phyloP scores from a whole-genome alignment of 2,888 invertebrate species.

The Hydropsyche betteni region DNA sequence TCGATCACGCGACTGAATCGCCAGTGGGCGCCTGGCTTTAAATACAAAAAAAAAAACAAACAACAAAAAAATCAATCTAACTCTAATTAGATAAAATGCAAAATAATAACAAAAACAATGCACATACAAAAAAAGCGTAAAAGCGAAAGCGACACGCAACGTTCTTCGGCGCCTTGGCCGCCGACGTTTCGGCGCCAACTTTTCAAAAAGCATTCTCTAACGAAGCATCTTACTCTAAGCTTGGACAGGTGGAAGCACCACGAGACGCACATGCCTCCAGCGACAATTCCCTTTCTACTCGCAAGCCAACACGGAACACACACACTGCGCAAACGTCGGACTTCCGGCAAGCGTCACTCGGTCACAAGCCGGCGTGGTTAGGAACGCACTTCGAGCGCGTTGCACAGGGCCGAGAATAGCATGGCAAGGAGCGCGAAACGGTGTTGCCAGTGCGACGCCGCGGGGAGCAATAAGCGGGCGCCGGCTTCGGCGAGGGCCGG shows the following conservation, averaged over 20 bases:
- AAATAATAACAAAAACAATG: too few species aligned
- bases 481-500: background rate
- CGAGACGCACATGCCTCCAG: slow-evolving; percentile 50
- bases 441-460: slow-evolving; percentile 4
- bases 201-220: background rate
- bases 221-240: slow-evolving; percentile 51
- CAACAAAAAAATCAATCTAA: too few species aligned
- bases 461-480: background rate
- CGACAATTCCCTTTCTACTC: slow-evolving; percentile 34
- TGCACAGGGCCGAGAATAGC: slow-evolving; percentile 51
- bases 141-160: too few species aligned
- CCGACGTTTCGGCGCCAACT: background rate
- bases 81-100: too few species aligned
- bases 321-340: background rate
- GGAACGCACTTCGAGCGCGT: slow-evolving; percentile 49
- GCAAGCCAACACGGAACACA: background rate
- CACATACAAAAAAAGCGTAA: too few species aligned
- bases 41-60: too few species aligned
- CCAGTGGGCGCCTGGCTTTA: too few species aligned
- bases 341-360: too few species aligned
- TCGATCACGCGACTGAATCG: too few species aligned
- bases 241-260: slow-evolving; percentile 51
- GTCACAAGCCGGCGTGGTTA: slow-evolving; percentile 16
- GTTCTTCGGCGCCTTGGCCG: too few species aligned
- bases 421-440: slow-evolving; percentile 36